Base-by-base conservation (phyloP, 2,113 vertebrate genomes). In the Semicossyphus pulcher region DNA sequence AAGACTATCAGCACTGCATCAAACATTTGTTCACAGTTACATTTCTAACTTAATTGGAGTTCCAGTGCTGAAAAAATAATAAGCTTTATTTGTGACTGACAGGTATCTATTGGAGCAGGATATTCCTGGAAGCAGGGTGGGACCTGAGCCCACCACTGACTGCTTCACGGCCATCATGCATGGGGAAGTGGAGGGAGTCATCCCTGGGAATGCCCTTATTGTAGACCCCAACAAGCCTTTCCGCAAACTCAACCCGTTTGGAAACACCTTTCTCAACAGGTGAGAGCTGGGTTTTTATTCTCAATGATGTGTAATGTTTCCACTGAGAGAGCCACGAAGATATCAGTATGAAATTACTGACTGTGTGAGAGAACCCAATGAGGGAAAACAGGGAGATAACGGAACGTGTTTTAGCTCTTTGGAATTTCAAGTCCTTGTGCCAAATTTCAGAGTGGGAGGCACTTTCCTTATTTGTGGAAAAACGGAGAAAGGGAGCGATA, bases 161-260 rank as follows among this genome's bases (percentile, higher is more conserved):
- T 95, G 94, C 76, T 98, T 98, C 39, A 96, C 97, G 7, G 97
- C 97, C 0, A 94, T 98, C 83, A 98, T 98, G 97, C 96, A 97
- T 0, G 96, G 96, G 0, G 95, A 96, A 0, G 87, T 93, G 0
- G 96, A 97, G 63, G 93, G 95, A 1, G 86, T 95, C 2, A 94
- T 93, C 34, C 97, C 97, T 0, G 97, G 97, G 9, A 98, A 98
- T 0, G 97, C 97, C 14, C 95, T 98, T 0, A 95, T 98, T 0
- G 97, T 97, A 0, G 97, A 98, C 47, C 95, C 97, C 2, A 93
- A 97, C 31, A 98, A 97, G 75, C 97, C 97, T 7, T 98, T 98
- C 91, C 95, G 97, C 0, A 96, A 97, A 48, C 96, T 98, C 67
- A 96, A 96, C 75, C 95, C 97, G 0, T 98, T 98, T 0, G 97